Base-by-base conservation (phyloP, 1,140 invertebrate genomes). In the Trachymyrmex septentrionalis region DNA sequence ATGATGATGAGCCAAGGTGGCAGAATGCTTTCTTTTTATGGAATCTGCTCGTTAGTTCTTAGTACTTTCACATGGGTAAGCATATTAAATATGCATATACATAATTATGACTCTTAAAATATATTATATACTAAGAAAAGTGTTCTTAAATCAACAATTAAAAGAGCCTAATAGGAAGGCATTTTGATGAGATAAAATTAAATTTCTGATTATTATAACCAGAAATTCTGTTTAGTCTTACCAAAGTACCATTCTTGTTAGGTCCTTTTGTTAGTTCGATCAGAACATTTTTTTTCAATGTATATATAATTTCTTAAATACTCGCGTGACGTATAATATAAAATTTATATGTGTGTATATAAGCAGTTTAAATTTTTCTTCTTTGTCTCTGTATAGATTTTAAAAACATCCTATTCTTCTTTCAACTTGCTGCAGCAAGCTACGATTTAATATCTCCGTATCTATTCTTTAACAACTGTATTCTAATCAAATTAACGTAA, bases 11-110 rank as follows among this genome's bases (percentile, higher is more conserved):
- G 85, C 16, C 66, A 86, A 1, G 71, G 59, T 71, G 85, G 75
- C 53, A 50, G 2, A 2, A 82, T 69, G 10, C 14, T 86, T n/a
- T 63, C 66, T 12, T 63, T 61, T 55, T 57, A 86, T 21, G 61
- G 77, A 50, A 1, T 72, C 27, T 86, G 64, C 48, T n/a, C 66
- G 7, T 24, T 86, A 24, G 3, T 34, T 63, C 77, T 86, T 16
- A 34, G 10, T 30, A 81, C n/a, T 57, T 86, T 86, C 10, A 86
- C 77, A 14, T 86, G 77, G 85, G 85, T 86, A 10, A 86, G 66
- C 50, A 80, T 48, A 57, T 0, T 7, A 14, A 27, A 48, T 1
- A n/a, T 30, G 24, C 9, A 38, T 38, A 38, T 34, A 34, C 6
- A 6, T 12, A 44, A 44, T 44, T 44, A 12, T 10, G 38, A 81